Conservation (phyloP, 1,140 invertebrate genomes). For the Teleogryllus occipitalis region DNA sequence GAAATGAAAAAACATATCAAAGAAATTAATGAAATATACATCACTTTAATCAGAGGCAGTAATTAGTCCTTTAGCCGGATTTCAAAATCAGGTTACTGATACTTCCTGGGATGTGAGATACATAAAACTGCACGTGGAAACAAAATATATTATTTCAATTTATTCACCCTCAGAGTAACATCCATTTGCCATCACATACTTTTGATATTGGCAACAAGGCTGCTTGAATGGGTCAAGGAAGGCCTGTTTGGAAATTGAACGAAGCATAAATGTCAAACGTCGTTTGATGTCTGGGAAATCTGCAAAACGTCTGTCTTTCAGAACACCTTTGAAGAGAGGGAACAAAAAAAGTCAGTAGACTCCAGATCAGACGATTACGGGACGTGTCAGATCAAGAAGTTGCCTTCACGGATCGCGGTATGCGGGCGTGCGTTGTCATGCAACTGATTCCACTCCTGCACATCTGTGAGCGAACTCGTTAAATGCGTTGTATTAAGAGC, state of each 20-base stretch:
- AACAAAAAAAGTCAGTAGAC: neutral
- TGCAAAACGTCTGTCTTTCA: neutral
- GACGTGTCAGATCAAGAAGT: neutral
- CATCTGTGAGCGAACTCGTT: slow-evolving; percentile 11
- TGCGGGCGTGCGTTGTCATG: neutral
- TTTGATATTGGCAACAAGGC: neutral
- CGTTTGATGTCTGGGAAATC: neutral
- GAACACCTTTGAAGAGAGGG: neutral
- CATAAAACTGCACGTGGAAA: no score
- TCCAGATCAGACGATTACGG: neutral
- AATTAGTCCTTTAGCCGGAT: no score
- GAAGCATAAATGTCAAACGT: neutral
- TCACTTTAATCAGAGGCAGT: no score
- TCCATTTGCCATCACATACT: neutral
- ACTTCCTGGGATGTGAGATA: no score
- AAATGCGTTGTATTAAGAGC: slow-evolving; percentile 6
- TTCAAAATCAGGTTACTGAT: no score
- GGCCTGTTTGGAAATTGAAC: neutral
- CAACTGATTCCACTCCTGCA: neutral
- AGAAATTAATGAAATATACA: no score
- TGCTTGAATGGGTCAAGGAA: neutral
- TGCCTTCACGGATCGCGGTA: neutral
- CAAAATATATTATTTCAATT: no score
- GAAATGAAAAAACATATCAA: no score
- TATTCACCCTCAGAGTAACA: no score